Evolutionary conservation across 2,888 invertebrate species (phyloP), one percentile per base, ranked within the genome.

Genomic region (Mellilla xanthometata): DNA sequence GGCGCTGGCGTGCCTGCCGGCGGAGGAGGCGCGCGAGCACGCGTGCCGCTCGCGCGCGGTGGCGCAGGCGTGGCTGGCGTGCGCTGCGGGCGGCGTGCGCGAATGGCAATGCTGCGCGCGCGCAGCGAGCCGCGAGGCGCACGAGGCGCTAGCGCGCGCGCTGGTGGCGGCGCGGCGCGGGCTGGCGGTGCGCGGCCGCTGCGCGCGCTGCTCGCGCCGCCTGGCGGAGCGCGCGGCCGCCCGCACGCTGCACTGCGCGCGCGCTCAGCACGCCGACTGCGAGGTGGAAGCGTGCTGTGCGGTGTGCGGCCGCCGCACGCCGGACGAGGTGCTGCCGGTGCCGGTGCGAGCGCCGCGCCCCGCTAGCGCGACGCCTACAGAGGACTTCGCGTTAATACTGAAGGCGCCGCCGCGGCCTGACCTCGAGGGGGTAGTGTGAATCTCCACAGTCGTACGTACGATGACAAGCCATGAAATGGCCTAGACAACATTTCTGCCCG

Each of bases 371-470:
- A 57, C 64, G n/a, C 15, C 15, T 5, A 15, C 15, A 5, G 64
- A 34, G 3, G 72, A 74, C 24, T 72, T 69, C 56, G 62, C 65
- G 1, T 61, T 86, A 13, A 52, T 58, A n/a, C 62, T 86, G 23
- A 67, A 68, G 12, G 88, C 88, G 3, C 85, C 89, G 19, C 88
- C 88, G 19, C 68, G 85, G 3, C 89, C 81, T 0, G 87, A 89
- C 47, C 76, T 90, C 32, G 89, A 90, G 52, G 85, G 87, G 1
- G 52, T 78, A 23, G 78, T 80, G 1, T 81, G 55, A 66, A 41
- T 3, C 23, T n/a, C n/a, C n/a, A n/a, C n/a, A n/a, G n/a, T n/a
- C n/a, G n/a, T n/a, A n/a, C n/a, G n/a, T n/a, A n/a, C n/a, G n/a
- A n/a, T n/a, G n/a, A n/a, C n/a, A n/a, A n/a, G n/a, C n/a, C n/a